Base-by-base conservation (phyloP, 2,888 invertebrate species). In the Clivina fossor region DNA sequence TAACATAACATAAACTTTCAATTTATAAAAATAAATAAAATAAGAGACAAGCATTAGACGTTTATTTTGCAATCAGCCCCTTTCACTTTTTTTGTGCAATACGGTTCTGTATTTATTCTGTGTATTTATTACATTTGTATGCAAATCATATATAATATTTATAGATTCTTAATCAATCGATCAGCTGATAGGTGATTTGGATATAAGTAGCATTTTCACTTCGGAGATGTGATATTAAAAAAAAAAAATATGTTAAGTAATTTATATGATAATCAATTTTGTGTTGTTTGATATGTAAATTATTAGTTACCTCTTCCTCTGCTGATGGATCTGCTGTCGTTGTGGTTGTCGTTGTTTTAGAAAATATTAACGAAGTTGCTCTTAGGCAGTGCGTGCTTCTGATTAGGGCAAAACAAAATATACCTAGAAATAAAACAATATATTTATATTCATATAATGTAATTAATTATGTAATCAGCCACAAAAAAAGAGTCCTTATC, bases 331-430 rank as follows among this genome's bases (percentile, higher is more conserved):
- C 65, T 41, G 68, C 67, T 56, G 67, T 65, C 16, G 74, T 72
- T 2, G 78, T 70, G 15, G 79, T 69, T 4, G 75, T 79, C 11
- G 80, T 77, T 24, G 79, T 75, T 71, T 77, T 83, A 19, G 78
- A 72, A 71, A 80, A 80, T 71, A 84, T 79, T 56, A 85, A 76
- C 1, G 84, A 79, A 9, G 84, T 82, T 32, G 83, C 81, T 61
- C 78, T 77, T 32, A 79, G 74, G 20, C 77, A 77, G 53, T 75
- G 72, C 20, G 74, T 73, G 62, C 81, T 78, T 65, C 80, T 76
- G 48, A 82, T 66, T 51, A 79, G 71, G 32, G 78, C 60, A 61
- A 78, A 71, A 63, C 76, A 76, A 58, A 79, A 66, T 63, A 78
- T 69, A 51, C 74, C 75, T 76, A 60, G 33, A 69, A 68, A 59